These are phyloP conservation scores for Dynastes grantii DNA, from an alignment of 2,888 invertebrate species.

Conservation along the genomic window DNA sequence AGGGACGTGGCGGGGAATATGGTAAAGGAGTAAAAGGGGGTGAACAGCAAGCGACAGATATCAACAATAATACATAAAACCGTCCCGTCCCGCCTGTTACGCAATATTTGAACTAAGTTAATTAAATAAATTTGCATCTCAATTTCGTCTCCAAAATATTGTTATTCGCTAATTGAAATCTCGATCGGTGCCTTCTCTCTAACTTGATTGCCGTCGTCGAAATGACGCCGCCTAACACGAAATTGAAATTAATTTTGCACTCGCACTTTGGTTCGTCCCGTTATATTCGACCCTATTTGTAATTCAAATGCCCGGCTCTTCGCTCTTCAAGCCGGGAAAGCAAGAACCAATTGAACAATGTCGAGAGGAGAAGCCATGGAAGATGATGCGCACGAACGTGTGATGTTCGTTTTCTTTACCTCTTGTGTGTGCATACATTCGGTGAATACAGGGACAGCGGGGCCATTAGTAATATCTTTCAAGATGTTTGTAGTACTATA, in stretches of 20 bases:
- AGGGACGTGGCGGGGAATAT: too few relatives aligned
- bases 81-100: not conserved
- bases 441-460: too few relatives aligned
- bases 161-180: slow-evolving; percentile 64
- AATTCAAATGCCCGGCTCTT: slow-evolving; percentile 63
- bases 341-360: slow-evolving; percentile 44
- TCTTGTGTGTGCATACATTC: too few relatives aligned
- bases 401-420: not conserved
- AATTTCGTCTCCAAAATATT: slow-evolving; percentile 63
- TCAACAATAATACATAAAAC: slow-evolving; percentile 17
- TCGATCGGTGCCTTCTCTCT: slow-evolving; percentile 53
- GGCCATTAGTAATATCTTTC: too few relatives aligned
- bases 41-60: not conserved
- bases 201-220: slow-evolving; percentile 46
- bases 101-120: slow-evolving; percentile 52
- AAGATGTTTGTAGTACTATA: too few relatives aligned
- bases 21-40: not conserved
- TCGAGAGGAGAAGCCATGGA: not conserved
- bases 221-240: slow-evolving; percentile 61
- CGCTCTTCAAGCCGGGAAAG: not conserved
- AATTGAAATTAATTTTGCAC: slow-evolving; percentile 67
- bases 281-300: slow-evolving; percentile 63
- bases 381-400: not conserved
- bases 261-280: slow-evolving; percentile 54
- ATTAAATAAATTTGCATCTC: slow-evolving; percentile 64